Conservation (phyloP, 2,888 invertebrate genomes). For the Drosophila histrio region DNA sequence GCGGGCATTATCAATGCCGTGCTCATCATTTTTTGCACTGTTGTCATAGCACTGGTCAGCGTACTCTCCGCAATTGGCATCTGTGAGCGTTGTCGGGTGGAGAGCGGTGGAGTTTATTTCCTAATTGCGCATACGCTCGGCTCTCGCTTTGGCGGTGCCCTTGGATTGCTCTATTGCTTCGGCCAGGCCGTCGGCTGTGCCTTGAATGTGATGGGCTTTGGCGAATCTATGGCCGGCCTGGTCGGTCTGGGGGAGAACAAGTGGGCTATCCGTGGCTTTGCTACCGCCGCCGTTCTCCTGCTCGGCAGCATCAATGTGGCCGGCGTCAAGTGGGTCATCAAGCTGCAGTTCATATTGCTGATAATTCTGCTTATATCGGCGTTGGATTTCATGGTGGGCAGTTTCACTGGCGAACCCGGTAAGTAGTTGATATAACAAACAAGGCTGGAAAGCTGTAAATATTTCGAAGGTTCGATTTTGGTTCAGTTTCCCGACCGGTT, state of each 20-base stretch:
- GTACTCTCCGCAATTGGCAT: constrained; percentile 98
- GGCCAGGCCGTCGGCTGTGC: constrained; percentile 98
- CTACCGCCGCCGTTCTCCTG: constrained; percentile 93
- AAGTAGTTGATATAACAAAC: constrained; percentile 50
- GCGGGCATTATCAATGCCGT: constrained; percentile 93
- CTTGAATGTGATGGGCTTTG: constrained; percentile 96
- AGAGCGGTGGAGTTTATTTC: constrained; percentile 99
- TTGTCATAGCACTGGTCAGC: constrained; percentile 94
- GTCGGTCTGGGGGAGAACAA: constrained; percentile 89
- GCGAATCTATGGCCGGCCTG: constrained; percentile 96
- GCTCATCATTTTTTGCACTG: constrained; percentile 92
- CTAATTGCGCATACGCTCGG: constrained; percentile 97
- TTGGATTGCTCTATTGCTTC: constrained; percentile 97
- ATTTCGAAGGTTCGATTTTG: too few relatives aligned
- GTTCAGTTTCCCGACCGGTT: too few relatives aligned
- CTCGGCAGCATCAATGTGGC: constrained; percentile 96
- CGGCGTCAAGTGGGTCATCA: constrained; percentile 99
- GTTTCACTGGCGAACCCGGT: constrained; percentile 92
- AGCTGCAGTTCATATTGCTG: constrained; percentile 95
- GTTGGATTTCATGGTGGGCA: constrained; percentile 96
- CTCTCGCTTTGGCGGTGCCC: constrained; percentile 95
- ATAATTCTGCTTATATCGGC: constrained; percentile 94
- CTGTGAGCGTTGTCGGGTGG: constrained; percentile 96
- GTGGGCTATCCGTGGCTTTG: constrained; percentile 95
- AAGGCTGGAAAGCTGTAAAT: too few relatives aligned